phyloP scores from a whole-genome alignment of 2,113 vertebrate genomes.

The Ceratotherium simum region DNA sequence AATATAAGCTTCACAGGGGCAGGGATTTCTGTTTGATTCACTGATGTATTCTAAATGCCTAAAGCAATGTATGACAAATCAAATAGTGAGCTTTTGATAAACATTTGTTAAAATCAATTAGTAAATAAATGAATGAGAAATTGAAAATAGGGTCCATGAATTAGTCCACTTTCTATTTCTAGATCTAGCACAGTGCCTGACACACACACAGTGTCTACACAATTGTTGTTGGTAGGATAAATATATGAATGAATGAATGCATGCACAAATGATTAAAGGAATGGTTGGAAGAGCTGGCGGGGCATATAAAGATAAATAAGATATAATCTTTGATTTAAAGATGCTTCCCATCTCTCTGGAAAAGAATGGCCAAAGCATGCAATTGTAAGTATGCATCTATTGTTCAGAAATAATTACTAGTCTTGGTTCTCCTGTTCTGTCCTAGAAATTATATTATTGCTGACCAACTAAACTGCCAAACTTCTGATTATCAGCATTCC shows the following conservation, averaged over 20 bases:
- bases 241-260: not conserved
- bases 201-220: not conserved
- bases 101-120: not conserved
- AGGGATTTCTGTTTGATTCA: not conserved
- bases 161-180: not conserved
- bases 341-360: not conserved
- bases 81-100: not conserved
- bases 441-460: not conserved
- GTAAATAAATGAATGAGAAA: slow-evolving; percentile 1
- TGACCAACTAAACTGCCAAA: not conserved
- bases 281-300: not conserved
- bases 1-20: not conserved
- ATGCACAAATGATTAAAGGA: not conserved
- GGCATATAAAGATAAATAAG: not conserved
- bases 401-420: not conserved
- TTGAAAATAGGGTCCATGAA: not conserved
- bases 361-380: not conserved
- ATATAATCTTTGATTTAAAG: not conserved
- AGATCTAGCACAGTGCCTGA: not conserved
- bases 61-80: not conserved
- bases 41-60: not conserved
- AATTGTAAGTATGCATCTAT: not conserved
- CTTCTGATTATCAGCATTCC: not conserved
- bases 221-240: not conserved
- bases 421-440: not conserved